Conservation (phyloP, 92 coral and sea anemone species). For the Porites divaricata region DNA sequence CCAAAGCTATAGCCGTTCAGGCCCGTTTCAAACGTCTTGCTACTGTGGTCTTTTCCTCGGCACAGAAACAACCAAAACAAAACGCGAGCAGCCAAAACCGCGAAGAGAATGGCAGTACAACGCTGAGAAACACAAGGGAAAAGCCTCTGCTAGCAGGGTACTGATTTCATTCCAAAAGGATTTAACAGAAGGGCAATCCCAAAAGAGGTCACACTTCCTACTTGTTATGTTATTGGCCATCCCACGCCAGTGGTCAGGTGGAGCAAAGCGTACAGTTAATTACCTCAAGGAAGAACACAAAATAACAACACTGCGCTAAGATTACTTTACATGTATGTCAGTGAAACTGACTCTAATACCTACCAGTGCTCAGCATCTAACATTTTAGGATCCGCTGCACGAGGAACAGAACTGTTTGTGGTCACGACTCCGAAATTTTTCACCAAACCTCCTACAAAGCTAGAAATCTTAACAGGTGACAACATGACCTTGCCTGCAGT, state of each 20-base stretch:
- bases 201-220: conserved; percentile 41
- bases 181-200: too few species aligned
- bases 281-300: not conserved
- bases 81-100: too few species aligned
- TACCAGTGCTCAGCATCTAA: conserved; percentile 35
- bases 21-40: too few species aligned
- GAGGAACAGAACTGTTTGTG: conserved; percentile 2
- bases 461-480: not conserved
- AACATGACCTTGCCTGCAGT: not conserved
- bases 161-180: too few species aligned
- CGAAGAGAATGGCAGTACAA: too few species aligned
- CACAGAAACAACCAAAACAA: too few species aligned
- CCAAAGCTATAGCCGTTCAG: too few species aligned
- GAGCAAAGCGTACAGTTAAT: conserved; percentile 9
- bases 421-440: conserved; percentile 22
- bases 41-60: too few species aligned
- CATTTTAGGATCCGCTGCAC: conserved; percentile 10
- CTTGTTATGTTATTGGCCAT: conserved; percentile 33
- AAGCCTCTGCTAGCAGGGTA: too few species aligned
- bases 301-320: not conserved
- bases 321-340: not conserved
- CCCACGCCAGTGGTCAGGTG: conserved; percentile 37
- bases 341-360: conserved; percentile 14
- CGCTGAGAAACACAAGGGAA: too few species aligned
- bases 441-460: conserved; percentile 22